Percentiles rank a stretch among this genome's conserved stretches.
Conservation (phyloP, 2,888 invertebrate genomes). For the Chouioia cunea region DNA sequence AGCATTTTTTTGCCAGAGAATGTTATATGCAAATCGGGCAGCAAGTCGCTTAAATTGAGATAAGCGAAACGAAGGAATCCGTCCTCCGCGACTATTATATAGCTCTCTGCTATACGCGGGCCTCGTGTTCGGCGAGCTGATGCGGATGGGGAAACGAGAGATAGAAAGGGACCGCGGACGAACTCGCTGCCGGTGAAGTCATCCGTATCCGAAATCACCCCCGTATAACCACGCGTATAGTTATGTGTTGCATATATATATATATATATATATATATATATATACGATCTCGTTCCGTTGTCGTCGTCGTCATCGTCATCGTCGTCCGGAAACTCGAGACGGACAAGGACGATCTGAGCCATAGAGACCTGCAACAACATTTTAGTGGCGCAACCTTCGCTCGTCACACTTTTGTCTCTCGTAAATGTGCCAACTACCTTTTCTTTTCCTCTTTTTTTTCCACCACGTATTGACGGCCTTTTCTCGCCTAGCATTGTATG, state of each 20-base stretch:
- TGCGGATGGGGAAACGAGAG: neutral
- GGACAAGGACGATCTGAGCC: slow-evolving; percentile 50
- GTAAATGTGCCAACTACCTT: slow-evolving; percentile 11
- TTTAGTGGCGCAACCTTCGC: slow-evolving; percentile 16
- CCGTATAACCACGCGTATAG: too few species aligned
- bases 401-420: slow-evolving; percentile 18
- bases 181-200: slow-evolving; percentile 37
- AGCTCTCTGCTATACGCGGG: neutral
- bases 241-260: too few species aligned
- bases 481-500: neutral
- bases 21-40: slow-evolving; percentile 56
- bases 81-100: slow-evolving; percentile 57
- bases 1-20: slow-evolving; percentile 48
- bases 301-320: too few species aligned
- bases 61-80: slow-evolving; percentile 55
- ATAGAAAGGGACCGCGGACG: neutral
- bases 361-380: slow-evolving; percentile 45
- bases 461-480: neutral
- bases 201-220: slow-evolving; percentile 45
- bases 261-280: too few species aligned
- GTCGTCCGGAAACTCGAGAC: slow-evolving; percentile 46
- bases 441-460: neutral
- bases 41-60: slow-evolving; percentile 52
- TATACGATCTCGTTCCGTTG: too few species aligned
- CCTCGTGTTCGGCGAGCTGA: neutral